phyloP scores from a whole-genome alignment of 2,113 vertebrate species.

The Odobenus rosmarus region DNA sequence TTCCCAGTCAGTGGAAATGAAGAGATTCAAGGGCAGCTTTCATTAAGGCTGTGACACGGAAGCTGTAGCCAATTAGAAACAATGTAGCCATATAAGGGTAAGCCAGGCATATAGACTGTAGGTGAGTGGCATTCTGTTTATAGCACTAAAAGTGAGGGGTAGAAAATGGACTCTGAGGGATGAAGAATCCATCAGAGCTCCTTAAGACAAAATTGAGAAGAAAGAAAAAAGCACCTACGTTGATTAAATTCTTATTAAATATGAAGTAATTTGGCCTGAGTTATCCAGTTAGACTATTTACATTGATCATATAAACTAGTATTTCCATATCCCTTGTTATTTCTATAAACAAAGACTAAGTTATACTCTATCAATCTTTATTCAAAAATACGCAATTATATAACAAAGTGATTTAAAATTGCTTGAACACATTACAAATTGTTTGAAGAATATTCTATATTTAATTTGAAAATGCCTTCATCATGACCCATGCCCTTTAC shows the following conservation, averaged over 20 bases:
- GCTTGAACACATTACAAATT: neutral
- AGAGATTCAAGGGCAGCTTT: neutral
- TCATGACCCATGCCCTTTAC: neutral
- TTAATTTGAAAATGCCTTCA: neutral
- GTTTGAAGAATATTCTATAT: neutral
- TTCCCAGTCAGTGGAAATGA: neutral
- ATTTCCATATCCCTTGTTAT: neutral
- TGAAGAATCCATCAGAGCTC: neutral
- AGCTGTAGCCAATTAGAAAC: neutral
- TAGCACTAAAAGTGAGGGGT: neutral
- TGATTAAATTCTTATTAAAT: neutral
- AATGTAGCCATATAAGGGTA: neutral
- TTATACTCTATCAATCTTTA: neutral
- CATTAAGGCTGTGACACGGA: neutral
- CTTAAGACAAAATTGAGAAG: neutral
- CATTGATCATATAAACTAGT: neutral
- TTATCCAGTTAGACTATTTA: neutral
- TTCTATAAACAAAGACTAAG: neutral
- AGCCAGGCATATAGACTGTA: neutral
- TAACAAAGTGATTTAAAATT: slow-evolving; percentile 3
- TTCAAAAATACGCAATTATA: neutral
- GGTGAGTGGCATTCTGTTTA: neutral
- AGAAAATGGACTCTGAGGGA: neutral
- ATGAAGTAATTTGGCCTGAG: neutral
- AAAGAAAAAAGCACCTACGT: neutral